Evolutionary conservation across 2,113 vertebrate genomes (phyloP), one percentile per base, ranked within the genome.

Genomic region (Malurus elegans): DNA sequence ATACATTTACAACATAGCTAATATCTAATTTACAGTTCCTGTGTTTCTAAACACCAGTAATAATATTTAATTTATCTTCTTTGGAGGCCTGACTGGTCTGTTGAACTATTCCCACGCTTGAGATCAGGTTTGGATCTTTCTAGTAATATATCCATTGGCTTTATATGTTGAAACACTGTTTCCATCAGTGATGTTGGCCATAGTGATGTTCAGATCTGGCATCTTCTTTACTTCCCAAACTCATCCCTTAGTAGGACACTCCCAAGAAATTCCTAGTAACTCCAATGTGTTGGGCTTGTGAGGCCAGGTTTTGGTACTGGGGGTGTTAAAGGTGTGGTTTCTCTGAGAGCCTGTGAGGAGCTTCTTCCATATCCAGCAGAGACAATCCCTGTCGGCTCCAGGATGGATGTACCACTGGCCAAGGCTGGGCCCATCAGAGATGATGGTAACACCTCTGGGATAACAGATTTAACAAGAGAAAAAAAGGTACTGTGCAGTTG

Each of bases 401-500:
- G 7, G 18, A 32, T 26, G 16, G 44, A 28, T 12, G 12, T 36
- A 7, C 16, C 4, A 1, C 38, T 60, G 69, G 7, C 23, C 61
- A 60, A 53, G 45, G 12, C 32, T 51, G 44, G 7, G 11, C 32
- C 6, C 7, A 38, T 14, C 7, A 45, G 15, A 28, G 58, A 29
- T n/a, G 5, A 4, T 51, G 40, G 4, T 14, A 25, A 25, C 0
- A 0, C 3, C 10, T 58, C 23, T 16, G 10, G 32, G 18, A 4
- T 73, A 66, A 38, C 10, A 58, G 24, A 51, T 25, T 65, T 44
- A 14, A 34, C 7, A 56, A 26, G 11, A 38, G 9, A 6, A 40
- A 53, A 57, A 48, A 34, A 5, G 18, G 24, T 19, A 6, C 7
- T 16, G 23, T 0, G 0, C 26, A 20, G 8, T 3, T 45, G 15